phyloP scores from a whole-genome alignment of 2,113 vertebrate genomes.

The Falco punctatus region DNA sequence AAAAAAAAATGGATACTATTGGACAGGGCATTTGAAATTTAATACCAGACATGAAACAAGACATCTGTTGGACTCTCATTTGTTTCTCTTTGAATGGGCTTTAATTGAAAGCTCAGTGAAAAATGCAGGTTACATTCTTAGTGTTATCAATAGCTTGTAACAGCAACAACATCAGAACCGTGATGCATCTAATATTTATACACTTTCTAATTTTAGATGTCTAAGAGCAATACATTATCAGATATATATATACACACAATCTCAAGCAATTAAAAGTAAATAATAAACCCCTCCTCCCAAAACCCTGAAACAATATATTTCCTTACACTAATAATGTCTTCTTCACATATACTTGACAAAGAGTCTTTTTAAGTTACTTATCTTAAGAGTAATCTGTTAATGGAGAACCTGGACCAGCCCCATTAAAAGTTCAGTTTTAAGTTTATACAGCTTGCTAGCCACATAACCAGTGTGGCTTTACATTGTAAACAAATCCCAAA shows the following conservation, averaged over 20 bases:
- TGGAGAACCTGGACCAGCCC: slow-evolving; percentile 78
- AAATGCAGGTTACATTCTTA: slow-evolving; percentile 83
- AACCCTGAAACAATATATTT: slow-evolving; percentile 75
- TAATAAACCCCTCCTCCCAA: slow-evolving; percentile 78
- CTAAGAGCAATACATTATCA: slow-evolving; percentile 81
- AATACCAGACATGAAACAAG: slow-evolving; percentile 72
- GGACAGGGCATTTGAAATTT: slow-evolving; percentile 66
- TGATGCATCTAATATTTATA: slow-evolving; percentile 77
- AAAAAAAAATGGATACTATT: slow-evolving; percentile 25
- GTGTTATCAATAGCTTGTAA: slow-evolving; percentile 76
- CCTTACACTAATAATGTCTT: slow-evolving; percentile 72
- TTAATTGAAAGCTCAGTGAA: slow-evolving; percentile 83
- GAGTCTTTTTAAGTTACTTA: slow-evolving; percentile 80
- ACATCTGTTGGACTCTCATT: slow-evolving; percentile 67
- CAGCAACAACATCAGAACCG: slow-evolving; percentile 75
- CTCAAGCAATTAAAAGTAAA: slow-evolving; percentile 81
- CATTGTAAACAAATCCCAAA: slow-evolving; percentile 72
- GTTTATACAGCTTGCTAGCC: slow-evolving; percentile 79
- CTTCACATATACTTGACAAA: slow-evolving; percentile 73
- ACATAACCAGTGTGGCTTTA: slow-evolving; percentile 77
- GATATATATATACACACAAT: slow-evolving; percentile 79
- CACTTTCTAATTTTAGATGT: slow-evolving; percentile 77
- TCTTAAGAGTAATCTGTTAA: slow-evolving; percentile 75
- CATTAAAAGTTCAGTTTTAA: slow-evolving; percentile 76
- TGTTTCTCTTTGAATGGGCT: slow-evolving; percentile 78